A percentile compares a stretch with the other conserved stretches of the same genome.
Evolutionary conservation across 1,140 invertebrate species (phyloP).

Genomic region (Pseudomyrmex sp.): DNA sequence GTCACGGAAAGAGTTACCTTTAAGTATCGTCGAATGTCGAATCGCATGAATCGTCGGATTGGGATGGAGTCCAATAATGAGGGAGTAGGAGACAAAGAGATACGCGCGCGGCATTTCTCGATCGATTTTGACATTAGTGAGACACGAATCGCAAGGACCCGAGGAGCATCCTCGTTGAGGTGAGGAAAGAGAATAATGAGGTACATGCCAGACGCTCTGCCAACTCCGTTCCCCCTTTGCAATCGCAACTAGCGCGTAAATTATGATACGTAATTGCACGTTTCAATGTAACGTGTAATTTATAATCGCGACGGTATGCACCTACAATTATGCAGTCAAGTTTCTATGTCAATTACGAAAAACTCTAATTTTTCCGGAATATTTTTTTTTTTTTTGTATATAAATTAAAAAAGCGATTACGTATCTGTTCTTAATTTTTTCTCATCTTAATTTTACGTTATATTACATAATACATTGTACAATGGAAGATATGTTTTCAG

Average conservation of each 20-base stretch:
- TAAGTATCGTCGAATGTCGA: conserved; percentile 69
- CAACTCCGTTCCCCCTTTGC: neutral
- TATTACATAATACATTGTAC: no score
- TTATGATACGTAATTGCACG: conserved; percentile 45
- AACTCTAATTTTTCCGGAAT: no score
- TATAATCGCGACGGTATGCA: conserved; percentile 17
- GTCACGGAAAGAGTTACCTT: conserved; percentile 73
- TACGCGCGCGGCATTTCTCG: conserved; percentile 38
- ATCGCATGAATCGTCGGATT: conserved; percentile 70
- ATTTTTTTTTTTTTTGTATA: no score
- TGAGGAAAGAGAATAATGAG: neutral
- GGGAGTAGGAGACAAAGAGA: conserved; percentile 55
- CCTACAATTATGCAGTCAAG: conserved; percentile 4
- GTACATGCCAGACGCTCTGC: neutral
- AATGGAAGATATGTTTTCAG: no score
- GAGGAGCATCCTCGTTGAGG: conserved; percentile 1
- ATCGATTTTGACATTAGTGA: conserved; percentile 15
- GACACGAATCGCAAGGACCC: neutral
- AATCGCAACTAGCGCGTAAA: conserved; percentile 37
- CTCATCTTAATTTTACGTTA: no score
- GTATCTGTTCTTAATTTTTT: no score
- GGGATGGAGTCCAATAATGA: conserved; percentile 62
- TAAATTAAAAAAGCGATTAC: no score
- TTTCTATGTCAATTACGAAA: neutral
- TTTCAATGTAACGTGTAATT: conserved; percentile 44